Conservation (phyloP, 2,888 invertebrate genomes). For the Punctoribates punctum region DNA sequence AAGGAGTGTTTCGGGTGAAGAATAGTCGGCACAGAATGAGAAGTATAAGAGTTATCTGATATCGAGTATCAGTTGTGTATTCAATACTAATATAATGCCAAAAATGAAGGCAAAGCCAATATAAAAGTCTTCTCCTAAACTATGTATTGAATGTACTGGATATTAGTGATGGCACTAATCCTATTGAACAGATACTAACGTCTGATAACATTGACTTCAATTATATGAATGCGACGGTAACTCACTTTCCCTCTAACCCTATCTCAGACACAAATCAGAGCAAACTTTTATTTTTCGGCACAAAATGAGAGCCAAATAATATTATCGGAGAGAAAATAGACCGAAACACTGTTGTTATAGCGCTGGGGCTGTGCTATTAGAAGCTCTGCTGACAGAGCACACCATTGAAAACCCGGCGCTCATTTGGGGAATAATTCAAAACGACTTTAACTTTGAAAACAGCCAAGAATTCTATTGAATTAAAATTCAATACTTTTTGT, state of each 20-base stretch:
- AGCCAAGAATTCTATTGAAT: no score
- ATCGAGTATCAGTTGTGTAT: constrained; percentile 7
- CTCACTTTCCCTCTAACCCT: constrained; percentile 7
- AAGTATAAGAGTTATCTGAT: not conserved
- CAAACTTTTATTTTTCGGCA: not conserved
- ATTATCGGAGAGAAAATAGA: not conserved
- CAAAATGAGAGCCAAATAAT: constrained; percentile 14
- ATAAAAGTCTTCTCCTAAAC: constrained; percentile 3
- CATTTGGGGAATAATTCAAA: no score
- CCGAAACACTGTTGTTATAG: not conserved
- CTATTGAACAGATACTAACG: constrained; percentile 11
- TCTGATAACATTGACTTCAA: not conserved
- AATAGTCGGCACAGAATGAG: not conserved
- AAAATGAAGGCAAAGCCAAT: not conserved
- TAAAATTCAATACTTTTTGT: no score
- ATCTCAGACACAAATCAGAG: not conserved
- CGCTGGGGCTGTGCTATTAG: not conserved
- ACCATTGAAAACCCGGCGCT: no score
- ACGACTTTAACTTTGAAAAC: no score
- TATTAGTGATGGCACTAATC: constrained; percentile 17
- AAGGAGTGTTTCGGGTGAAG: not conserved
- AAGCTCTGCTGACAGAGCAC: no score
- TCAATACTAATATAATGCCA: not conserved
- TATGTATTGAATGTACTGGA: no score
- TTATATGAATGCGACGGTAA: not conserved